Evolutionary conservation across 2,797 vertebrate species (phyloP).

Genomic region (Gallinago solitaria): DNA sequence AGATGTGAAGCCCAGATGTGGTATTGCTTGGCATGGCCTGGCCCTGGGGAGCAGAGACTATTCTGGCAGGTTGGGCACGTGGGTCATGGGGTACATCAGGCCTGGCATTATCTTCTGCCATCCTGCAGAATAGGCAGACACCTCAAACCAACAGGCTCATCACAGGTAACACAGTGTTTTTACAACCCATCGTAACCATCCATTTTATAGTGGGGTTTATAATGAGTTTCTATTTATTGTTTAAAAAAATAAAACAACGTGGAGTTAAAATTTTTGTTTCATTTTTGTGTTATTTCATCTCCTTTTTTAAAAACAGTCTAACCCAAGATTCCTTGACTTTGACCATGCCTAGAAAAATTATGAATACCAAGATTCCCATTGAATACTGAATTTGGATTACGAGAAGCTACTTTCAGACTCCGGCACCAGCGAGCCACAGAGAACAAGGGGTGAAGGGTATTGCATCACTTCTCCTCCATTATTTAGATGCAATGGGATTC

Average conservation of each 20-base stretch:
- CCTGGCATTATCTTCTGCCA: rapidly evolving
- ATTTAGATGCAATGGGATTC: slow-evolving; percentile 35
- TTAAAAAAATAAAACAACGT: not conserved
- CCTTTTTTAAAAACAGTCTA: not conserved
- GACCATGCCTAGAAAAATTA: not conserved
- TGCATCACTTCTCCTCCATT: slow-evolving; percentile 36
- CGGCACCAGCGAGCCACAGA: not conserved
- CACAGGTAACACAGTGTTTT: not conserved
- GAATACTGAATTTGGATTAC: not conserved
- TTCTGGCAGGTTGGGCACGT: not conserved
- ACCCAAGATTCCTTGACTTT: not conserved
- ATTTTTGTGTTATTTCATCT: not conserved
- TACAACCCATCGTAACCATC: rapidly evolving
- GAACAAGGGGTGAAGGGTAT: not conserved
- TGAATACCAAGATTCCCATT: not conserved
- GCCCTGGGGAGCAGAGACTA: not conserved
- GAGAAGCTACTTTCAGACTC: not conserved
- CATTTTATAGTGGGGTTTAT: not conserved
- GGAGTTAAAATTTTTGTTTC: not conserved
- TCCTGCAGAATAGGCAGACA: not conserved
- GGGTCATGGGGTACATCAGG: rapidly evolving
- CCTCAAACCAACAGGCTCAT: not conserved
- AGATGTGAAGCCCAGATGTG: not conserved
- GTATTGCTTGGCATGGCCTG: not conserved
- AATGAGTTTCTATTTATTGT: not conserved